Conservation (phyloP, 1,140 invertebrate genomes). For the Ectropis grisescens region DNA sequence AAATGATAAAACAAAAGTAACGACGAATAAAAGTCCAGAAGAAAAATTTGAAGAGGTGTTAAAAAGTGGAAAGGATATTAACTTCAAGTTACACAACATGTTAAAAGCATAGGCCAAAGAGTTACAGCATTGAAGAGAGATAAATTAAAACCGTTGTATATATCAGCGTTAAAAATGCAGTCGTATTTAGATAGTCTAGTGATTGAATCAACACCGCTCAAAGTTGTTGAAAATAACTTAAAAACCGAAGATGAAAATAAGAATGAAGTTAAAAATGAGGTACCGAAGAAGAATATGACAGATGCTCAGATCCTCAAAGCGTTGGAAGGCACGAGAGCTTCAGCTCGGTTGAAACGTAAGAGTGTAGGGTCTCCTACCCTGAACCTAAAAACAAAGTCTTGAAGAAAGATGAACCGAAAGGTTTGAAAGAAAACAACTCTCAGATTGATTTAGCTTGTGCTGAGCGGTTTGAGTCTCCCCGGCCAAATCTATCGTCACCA, state of each 20-base stretch:
- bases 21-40: constrained; percentile 12
- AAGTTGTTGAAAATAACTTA: too few species aligned
- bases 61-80: constrained; percentile 9
- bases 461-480: neutral
- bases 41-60: constrained; percentile 1
- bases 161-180: constrained; percentile 41
- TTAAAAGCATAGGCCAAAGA: constrained; percentile 21
- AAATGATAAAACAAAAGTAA: constrained; percentile 17
- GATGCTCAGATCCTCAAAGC: constrained; percentile 13
- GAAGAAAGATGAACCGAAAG: neutral
- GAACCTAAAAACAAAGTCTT: neutral
- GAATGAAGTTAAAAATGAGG: constrained; percentile 14
- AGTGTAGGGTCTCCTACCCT: neutral
- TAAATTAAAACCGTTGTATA: constrained; percentile 21
- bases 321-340: constrained; percentile 1
- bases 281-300: constrained; percentile 1
- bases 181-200: constrained; percentile 18
- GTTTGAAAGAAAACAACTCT: neutral
- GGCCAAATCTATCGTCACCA: constrained; percentile 1
- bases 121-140: constrained; percentile 17
- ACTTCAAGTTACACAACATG: constrained; percentile 31
- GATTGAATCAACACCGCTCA: too few species aligned
- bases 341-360: too few species aligned
- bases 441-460: neutral
- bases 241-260: too few species aligned